Evolutionary conservation across 2,113 vertebrate genomes (phyloP).

Genomic region (Salvelinus fontinalis): DNA sequence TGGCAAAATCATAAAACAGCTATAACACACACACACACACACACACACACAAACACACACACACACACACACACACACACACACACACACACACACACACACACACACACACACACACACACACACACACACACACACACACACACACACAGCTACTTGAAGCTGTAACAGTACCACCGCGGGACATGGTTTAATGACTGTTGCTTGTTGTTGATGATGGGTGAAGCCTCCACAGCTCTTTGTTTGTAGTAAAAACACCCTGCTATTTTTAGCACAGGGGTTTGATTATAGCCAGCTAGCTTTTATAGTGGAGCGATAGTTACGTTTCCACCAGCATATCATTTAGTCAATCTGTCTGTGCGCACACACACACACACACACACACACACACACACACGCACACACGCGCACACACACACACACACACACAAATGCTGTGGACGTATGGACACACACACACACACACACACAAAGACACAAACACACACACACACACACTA

Average conservation of each 20-base stretch:
- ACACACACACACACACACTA: not conserved
- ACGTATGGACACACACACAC: not conserved
- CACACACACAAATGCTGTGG: too few relatives aligned
- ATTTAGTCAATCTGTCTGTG: not conserved
- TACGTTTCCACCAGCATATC: not conserved
- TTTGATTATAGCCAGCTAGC: not conserved
- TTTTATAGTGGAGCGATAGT: not conserved
- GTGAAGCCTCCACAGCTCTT: not conserved
- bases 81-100: too few relatives aligned
- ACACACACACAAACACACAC: too few relatives aligned
- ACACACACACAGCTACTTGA: not conserved
- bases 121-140: too few relatives aligned
- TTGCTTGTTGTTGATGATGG: too few relatives aligned
- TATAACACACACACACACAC: too few relatives aligned
- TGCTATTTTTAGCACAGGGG: not conserved
- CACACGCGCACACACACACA: not conserved
- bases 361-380: not conserved
- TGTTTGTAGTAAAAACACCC: not conserved
- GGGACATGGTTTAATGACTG: not conserved
- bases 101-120: too few relatives aligned
- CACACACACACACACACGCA: conserved; percentile 1
- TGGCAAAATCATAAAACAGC: too few relatives aligned
- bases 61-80: too few relatives aligned
- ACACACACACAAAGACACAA: not conserved
- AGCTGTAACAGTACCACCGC: too few relatives aligned